phyloP scores from a whole-genome alignment of 2,888 invertebrate genomes.

The Plutella xylostella region DNA sequence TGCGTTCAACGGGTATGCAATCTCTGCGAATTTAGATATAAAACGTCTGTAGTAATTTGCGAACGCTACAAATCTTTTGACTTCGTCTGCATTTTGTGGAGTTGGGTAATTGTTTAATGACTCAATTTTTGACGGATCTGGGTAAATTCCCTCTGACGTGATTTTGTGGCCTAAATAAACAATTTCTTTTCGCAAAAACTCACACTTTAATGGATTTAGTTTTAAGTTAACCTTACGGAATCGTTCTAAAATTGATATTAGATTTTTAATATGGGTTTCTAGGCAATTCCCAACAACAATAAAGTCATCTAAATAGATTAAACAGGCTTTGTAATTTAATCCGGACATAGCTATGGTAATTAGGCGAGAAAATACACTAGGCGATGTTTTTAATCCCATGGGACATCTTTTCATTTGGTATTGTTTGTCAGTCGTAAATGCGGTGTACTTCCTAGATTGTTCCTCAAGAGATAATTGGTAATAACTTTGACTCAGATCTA shows the following conservation, averaged over 20 bases:
- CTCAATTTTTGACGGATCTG: not conserved
- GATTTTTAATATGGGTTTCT: slow-evolving; percentile 10
- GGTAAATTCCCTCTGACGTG: slow-evolving; percentile 5
- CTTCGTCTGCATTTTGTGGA: not conserved
- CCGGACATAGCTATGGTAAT: slow-evolving; percentile 18
- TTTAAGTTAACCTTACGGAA: slow-evolving; percentile 12
- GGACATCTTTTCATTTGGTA: slow-evolving; percentile 18
- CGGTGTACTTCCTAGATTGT: slow-evolving; percentile 4
- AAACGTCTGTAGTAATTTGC: slow-evolving; percentile 10
- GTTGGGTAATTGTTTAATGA: not conserved
- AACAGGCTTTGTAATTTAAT: slow-evolving; percentile 12
- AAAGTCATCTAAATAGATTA: slow-evolving; percentile 15
- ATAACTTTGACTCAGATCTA: slow-evolving; percentile 1
- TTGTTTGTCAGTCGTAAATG: not conserved
- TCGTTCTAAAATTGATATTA: slow-evolving; percentile 7
- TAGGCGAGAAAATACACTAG: slow-evolving; percentile 13
- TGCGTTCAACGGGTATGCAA: slow-evolving; percentile 12
- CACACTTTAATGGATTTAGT: slow-evolving; percentile 14
- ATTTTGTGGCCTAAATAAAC: slow-evolving; percentile 9
- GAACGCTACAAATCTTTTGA: not conserved
- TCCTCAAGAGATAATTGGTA: slow-evolving; percentile 5
- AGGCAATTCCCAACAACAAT: slow-evolving; percentile 10
- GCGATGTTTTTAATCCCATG: slow-evolving; percentile 14
- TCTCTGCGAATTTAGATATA: slow-evolving; percentile 14
- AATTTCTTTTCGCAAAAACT: slow-evolving; percentile 4